Evolutionary conservation across 2,797 vertebrate genomes (phyloP), one percentile per base, ranked within the genome.

Genomic region (Lepidocolaptes lacrymiger): DNA sequence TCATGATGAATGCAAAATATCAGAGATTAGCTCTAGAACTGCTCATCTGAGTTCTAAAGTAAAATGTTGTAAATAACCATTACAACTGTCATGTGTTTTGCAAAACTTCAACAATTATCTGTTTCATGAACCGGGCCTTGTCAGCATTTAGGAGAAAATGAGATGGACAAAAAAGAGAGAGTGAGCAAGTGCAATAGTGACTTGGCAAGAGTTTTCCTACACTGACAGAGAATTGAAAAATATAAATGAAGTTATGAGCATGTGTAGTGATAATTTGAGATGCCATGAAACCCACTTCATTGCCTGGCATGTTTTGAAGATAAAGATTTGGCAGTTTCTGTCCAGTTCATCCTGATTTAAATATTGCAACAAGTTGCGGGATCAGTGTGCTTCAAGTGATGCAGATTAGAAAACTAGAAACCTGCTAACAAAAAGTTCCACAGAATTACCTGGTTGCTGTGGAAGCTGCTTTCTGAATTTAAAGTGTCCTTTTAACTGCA

Each of bases 51-150:
- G 95, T 88, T 91, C 79, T 82, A 48, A 96, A 84, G 49, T 55
- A 88, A 86, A 80, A 77, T 8, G 2, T 77, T 89, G 67, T 86
- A 95, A 97, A 95, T 95, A 96, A 83, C 58, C 56, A 82, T 96
- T 95, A 82, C 27, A 76, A 93, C 66, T 92, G 79, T 34, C 84
- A 88, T 32, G 55, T 49, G 68, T 95, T 94, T 92, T 94, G 85
- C 79, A 96, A 79, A 77, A 46, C 24, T 82, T 64, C 30, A 30
- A 22, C 54, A 82, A 82, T 94, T 77, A 74, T 88, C 49, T 88
- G 11, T 93, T 89, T 55, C 59, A 59, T 81, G 73, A 75, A 93
- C 73, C 94, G 37, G 34, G 71, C 68, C 67, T 66, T 78, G 90
- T 91, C 91, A 96, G 81, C 63, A 75, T 91, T 82, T 84, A 72